Base-by-base conservation (phyloP, 1,140 invertebrate species). In the Andricus grossulariae region DNA sequence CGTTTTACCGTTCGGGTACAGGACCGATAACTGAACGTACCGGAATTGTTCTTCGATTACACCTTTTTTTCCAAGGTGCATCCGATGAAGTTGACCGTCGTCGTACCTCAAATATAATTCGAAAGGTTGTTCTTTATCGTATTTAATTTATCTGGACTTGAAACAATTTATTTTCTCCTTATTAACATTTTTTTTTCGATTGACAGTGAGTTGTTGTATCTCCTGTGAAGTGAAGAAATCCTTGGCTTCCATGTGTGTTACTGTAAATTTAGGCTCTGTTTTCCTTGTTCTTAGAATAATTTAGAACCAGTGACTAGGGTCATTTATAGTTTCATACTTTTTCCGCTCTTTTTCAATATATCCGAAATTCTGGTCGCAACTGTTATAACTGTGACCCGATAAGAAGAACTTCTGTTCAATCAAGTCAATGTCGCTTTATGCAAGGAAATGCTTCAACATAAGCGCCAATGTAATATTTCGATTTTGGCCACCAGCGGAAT, bases 111-210 rank as follows among this genome's bases (percentile, higher is more conserved):
- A 11, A 50, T 51, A 72, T 16, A 72, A 51, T 15, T 50, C 18
- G 13, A 75, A 75, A n/a, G 39, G 55, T 75, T 75, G 39, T 60
- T 66, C 57, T 66, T 49, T 50, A 6, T 75, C 32, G 15, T 66
- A 39, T 19, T 70, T 66, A 6, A 75, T 25, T 15, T 5, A 13
- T 66, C 74, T 39, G 3, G 54, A 18, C n/a, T 75, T 75, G 39
- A 75, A 75, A 55, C 54, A 75, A 50, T 70, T 75, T 10, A 75
- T 75, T 51, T 75, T 75, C 7, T 75, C 45, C 10, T 75, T 75
- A 16, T 75, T 75, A 5, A 50, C 45, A 25, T 75, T 57, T 21
- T 18, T 25, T 66, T 75, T 75, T 49, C 74, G 39, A 50, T 75
- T 75, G 2, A 50, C 45, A 50, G 45, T 75, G 13, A 8, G 39